These are phyloP conservation scores for Pygoscelis antarcticus DNA, from an alignment of 2,113 vertebrate species.

Conservation along the genomic window DNA sequence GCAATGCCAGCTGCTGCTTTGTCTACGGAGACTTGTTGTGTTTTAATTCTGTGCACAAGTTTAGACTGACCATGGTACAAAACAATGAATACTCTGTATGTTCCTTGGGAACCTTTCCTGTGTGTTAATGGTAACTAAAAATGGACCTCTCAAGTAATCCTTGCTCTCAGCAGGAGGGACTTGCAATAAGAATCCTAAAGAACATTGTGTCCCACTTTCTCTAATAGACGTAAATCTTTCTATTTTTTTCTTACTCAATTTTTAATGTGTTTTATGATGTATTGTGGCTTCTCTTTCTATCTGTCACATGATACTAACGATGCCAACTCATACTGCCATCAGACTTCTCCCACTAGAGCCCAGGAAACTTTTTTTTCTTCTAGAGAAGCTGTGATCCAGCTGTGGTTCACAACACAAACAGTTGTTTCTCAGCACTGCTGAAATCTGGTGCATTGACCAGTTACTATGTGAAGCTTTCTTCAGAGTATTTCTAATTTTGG, in stretches of 20 bases:
- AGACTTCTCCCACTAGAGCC: not conserved
- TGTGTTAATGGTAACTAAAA: slow-evolving; percentile 36
- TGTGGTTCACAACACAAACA: not conserved
- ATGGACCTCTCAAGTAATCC: slow-evolving; percentile 17
- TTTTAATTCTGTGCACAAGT: slow-evolving; percentile 55
- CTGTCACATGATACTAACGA: not conserved
- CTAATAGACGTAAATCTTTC: not conserved
- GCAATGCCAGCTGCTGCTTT: slow-evolving; percentile 57
- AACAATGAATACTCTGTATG: slow-evolving; percentile 49
- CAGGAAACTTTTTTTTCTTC: not conserved
- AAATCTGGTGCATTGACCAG: not conserved
- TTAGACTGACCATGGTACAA: slow-evolving; percentile 8
- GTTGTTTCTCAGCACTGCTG: not conserved
- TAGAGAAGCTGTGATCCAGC: not conserved
- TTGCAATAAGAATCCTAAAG: not conserved
- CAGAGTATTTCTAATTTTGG: not conserved
- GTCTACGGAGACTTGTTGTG: slow-evolving; percentile 25
- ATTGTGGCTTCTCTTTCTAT: not conserved
- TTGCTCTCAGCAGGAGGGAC: not conserved
- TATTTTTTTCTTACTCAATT: not conserved
- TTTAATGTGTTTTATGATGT: not conserved
- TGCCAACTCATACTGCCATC: not conserved
- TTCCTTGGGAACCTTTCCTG: slow-evolving; percentile 31
- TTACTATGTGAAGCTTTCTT: not conserved
- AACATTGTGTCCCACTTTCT: slow-evolving; percentile 45